phyloP scores from a whole-genome alignment of 2,888 invertebrate genomes.

The Osmoderma eremita region DNA sequence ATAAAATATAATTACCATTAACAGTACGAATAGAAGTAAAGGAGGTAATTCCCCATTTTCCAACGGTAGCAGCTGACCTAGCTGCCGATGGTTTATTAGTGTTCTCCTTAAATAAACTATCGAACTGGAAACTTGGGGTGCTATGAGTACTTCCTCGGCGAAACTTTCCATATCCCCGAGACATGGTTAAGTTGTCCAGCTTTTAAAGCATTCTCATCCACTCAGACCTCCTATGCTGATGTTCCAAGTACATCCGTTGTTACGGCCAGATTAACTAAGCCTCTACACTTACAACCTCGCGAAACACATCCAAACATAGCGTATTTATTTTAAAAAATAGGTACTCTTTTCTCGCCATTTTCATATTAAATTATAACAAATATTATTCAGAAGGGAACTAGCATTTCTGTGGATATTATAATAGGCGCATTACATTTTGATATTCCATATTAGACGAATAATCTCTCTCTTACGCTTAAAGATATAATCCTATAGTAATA shows the following conservation, averaged over 20 bases:
- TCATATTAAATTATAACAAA: conserved; percentile 41
- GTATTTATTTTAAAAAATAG: conserved; percentile 37
- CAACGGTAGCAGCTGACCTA: conserved; percentile 89
- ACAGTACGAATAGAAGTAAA: conserved; percentile 89
- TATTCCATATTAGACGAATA: conserved; percentile 2
- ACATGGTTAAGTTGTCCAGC: conserved; percentile 55
- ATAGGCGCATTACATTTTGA: conserved; percentile 13
- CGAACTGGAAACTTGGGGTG: conserved; percentile 71
- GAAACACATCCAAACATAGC: conserved; percentile 19
- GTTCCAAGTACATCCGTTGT: not conserved
- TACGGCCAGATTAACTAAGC: not conserved
- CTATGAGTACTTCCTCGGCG: conserved; percentile 61
- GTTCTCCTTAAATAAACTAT: conserved; percentile 76
- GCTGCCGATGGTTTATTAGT: conserved; percentile 89
- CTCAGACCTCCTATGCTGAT: not conserved
- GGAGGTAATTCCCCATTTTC: conserved; percentile 94
- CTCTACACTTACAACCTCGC: conserved; percentile 19
- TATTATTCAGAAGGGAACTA: conserved; percentile 5
- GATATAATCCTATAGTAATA: conserved; percentile 39
- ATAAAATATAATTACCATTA: conserved; percentile 68
- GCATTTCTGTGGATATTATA: not conserved
- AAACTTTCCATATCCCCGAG: conserved; percentile 65
- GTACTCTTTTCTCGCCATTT: conserved; percentile 43
- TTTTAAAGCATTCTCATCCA: conserved; percentile 23
- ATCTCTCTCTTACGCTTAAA: not conserved